Percentiles rank a stretch among this genome's conserved stretches.
Evolutionary conservation across 2,113 vertebrate species (phyloP).

Genomic region (Sinocyclocheilus rhinocerous): DNA sequence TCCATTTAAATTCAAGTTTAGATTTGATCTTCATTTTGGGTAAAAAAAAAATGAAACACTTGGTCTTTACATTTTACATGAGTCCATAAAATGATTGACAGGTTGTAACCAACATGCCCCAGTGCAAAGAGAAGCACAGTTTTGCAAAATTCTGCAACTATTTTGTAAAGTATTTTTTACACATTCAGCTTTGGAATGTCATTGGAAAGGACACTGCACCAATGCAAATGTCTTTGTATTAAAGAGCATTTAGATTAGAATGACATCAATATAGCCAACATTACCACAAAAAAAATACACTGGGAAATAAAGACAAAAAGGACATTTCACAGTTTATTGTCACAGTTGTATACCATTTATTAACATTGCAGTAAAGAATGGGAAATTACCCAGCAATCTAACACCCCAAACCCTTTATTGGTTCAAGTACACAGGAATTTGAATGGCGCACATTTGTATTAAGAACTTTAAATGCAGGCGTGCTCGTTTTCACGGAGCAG

Average conservation of each 20-base stretch:
- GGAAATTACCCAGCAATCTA: slow-evolving; percentile 76
- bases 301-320: slow-evolving; percentile 99
- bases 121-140: background rate
- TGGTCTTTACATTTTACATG: background rate
- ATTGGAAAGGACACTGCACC: background rate
- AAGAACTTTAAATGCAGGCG: background rate
- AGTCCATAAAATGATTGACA: background rate
- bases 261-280: slow-evolving; percentile 55
- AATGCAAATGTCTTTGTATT: slow-evolving; percentile 11
- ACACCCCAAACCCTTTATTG: slow-evolving; percentile 62
- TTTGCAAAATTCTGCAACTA: background rate
- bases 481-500: slow-evolving; percentile 20
- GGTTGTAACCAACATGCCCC: background rate
- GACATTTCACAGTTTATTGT: slow-evolving; percentile 99
- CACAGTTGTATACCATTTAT: slow-evolving; percentile 93
- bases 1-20: background rate
- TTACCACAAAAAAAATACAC: slow-evolving; percentile 80
- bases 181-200: background rate
- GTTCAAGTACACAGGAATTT: slow-evolving; percentile 49
- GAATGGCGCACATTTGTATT: slow-evolving; percentile 36
- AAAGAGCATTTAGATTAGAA: background rate
- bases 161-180: background rate
- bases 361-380: slow-evolving; percentile 84
- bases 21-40: background rate
- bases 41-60: background rate